Base-by-base conservation (phyloP, 2,797 vertebrate genomes). In the Muscicapa comitata region DNA sequence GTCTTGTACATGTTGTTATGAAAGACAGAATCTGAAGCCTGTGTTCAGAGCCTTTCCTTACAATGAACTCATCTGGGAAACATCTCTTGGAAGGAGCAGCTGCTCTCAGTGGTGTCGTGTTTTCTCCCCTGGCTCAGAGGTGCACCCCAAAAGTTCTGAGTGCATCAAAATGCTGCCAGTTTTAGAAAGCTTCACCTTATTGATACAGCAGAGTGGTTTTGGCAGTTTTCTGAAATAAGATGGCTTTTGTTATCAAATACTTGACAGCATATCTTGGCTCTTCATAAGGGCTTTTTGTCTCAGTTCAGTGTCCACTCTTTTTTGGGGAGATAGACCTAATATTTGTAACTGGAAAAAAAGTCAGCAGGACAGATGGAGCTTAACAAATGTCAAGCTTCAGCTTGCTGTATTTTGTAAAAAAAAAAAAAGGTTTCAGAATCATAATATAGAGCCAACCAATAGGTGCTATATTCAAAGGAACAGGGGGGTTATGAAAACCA, bases 21-120 rank as follows among this genome's bases (percentile, higher is more conserved):
- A 92, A 65, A 84, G 80, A 28, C 86, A 15, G 62, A 65, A 92
- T 75, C 54, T 61, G 62, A 65, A 94, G 77, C 16, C 33, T 62
- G 51, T 3, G 2, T 43, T 92, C 37, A 38, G 63, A 54, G 79
- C 63, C 7, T 1, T 80, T 63, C 61, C 65, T 80, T 45, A 28
- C 8, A 19, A 11, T 84, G 61, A 90, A 53, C 74, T 94, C 50
- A 87, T 68, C 40, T 78, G 81, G 54, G 80, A 91, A 86, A 25
- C 53, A 68, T 55, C 37, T 59, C 40, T 29, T 26, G 38, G 68
- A 43, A 86, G 59, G 43, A 83, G 24, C 61, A 70, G 40, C 20
- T 4, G 0, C 40, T 31, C 54, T 31, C 68, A 59, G 17, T 51
- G 40, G 28, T 0, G 0, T 7, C 17, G 33, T 43, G 8, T 75